phyloP scores from a whole-genome alignment of 2,797 vertebrate species.

The Phyllotis vaccarum region DNA sequence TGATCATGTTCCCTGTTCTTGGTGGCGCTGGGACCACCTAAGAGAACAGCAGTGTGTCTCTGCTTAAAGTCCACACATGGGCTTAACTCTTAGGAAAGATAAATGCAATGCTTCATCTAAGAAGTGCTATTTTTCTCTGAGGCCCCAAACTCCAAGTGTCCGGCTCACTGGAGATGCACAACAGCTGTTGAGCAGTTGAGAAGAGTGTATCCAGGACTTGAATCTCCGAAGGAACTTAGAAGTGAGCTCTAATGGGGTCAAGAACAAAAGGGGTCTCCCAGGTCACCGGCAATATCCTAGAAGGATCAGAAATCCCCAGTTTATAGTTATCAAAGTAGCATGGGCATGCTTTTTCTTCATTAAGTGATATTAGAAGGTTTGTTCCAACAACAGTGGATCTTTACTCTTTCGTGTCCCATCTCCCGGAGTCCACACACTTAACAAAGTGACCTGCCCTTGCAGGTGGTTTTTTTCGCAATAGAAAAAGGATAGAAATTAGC shows the following conservation, averaged over 20 bases:
- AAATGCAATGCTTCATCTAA: neutral
- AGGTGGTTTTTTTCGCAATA: neutral
- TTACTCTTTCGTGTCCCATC: neutral
- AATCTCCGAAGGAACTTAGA: neutral
- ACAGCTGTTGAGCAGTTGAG: neutral
- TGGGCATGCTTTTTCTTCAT: neutral
- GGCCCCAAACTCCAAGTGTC: neutral
- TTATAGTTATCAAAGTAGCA: neutral
- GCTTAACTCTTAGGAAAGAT: neutral
- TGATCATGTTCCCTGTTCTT: too few species aligned
- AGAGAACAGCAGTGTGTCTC: neutral
- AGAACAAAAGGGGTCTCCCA: neutral
- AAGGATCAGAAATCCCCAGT: neutral
- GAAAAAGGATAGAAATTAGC: neutral
- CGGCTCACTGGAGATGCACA: neutral
- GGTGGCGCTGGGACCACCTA: too few species aligned
- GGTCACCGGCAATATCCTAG: neutral
- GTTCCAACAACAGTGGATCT: neutral
- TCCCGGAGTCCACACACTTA: neutral
- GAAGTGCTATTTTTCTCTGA: constrained; percentile 1
- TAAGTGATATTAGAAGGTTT: neutral
- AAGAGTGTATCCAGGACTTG: neutral
- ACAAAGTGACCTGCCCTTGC: neutral
- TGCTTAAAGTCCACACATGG: neutral
- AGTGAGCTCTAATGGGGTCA: neutral